Percentiles rank a stretch among this genome's conserved stretches.
Conservation (phyloP, 2,797 vertebrate genomes). For the Fistularia commersonii region DNA sequence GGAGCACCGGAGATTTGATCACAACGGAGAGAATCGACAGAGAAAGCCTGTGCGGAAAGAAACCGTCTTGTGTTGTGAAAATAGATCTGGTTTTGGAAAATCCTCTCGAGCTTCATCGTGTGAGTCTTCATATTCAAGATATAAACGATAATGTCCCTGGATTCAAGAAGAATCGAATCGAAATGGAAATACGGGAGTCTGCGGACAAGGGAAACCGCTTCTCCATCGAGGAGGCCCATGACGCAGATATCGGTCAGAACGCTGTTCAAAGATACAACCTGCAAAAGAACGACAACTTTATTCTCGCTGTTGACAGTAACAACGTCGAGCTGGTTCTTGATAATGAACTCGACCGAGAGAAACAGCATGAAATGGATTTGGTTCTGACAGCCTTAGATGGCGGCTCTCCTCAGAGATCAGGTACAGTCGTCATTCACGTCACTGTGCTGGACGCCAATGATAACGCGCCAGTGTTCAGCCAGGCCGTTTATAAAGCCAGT, state of each 20-base stretch:
- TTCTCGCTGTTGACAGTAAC: not conserved
- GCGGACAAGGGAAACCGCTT: conserved; percentile 47
- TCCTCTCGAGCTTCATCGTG: conserved; percentile 63
- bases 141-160: conserved; percentile 71
- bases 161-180: conserved; percentile 48
- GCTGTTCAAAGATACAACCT: conserved; percentile 37
- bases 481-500: conserved; percentile 53
- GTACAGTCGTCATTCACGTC: conserved; percentile 36
- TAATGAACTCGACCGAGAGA: conserved; percentile 65
- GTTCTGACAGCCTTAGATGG: conserved; percentile 65
- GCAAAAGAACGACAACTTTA: conserved; percentile 14
- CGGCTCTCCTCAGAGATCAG: conserved; percentile 60
- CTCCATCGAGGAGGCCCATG: conserved; percentile 61
- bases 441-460: conserved; percentile 59
- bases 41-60: conserved; percentile 64
- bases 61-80: conserved; percentile 36
- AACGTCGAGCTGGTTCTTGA: conserved; percentile 43
- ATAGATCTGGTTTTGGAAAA: conserved; percentile 63
- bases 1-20: conserved; percentile 43
- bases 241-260: conserved; percentile 62
- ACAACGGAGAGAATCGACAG: conserved; percentile 60
- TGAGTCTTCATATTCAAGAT: conserved; percentile 64
- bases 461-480: conserved; percentile 58
- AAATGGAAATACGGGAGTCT: conserved; percentile 56
- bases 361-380: conserved; percentile 47